Evolutionary conservation across 2,113 vertebrate genomes (phyloP).

Genomic region (Larimichthys crocea): DNA sequence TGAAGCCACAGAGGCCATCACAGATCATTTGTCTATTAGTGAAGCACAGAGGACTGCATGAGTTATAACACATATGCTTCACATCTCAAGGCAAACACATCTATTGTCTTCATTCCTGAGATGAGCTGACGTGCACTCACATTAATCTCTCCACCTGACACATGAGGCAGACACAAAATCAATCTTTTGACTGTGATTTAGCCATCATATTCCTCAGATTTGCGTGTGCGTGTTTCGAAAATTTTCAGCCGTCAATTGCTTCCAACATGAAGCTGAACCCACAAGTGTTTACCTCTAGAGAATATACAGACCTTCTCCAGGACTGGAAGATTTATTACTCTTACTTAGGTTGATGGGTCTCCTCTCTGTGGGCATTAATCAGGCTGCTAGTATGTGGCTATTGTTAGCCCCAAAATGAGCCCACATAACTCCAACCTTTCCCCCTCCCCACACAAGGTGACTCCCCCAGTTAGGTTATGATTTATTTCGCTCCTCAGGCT

Average conservation of each 20-base stretch:
- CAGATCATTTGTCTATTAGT: neutral
- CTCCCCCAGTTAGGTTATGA: constrained; percentile 36
- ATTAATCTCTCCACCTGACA: constrained; percentile 16
- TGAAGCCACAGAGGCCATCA: neutral
- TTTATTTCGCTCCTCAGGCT: constrained; percentile 43
- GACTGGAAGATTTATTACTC: constrained; percentile 56
- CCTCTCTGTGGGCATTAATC: constrained; percentile 62
- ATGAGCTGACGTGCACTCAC: constrained; percentile 1
- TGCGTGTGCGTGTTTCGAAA: constrained; percentile 9
- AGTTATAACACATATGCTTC: neutral
- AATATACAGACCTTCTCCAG: constrained; percentile 15
- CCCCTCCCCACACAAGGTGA: constrained; percentile 42
- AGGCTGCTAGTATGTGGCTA: constrained; percentile 44
- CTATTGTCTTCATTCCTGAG: neutral
- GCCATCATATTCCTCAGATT: neutral
- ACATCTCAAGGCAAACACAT: constrained; percentile 9
- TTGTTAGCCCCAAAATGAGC: constrained; percentile 58
- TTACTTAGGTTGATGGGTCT: constrained; percentile 55
- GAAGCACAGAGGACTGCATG: neutral
- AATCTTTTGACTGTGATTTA: constrained; percentile 20
- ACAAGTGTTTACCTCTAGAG: constrained; percentile 25
- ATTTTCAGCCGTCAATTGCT: neutral
- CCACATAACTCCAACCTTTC: constrained; percentile 28
- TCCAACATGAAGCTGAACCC: constrained; percentile 17
- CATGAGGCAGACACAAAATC: constrained; percentile 1